phyloP scores from a whole-genome alignment of 1,140 invertebrate species.

The Drosophila azteca region DNA sequence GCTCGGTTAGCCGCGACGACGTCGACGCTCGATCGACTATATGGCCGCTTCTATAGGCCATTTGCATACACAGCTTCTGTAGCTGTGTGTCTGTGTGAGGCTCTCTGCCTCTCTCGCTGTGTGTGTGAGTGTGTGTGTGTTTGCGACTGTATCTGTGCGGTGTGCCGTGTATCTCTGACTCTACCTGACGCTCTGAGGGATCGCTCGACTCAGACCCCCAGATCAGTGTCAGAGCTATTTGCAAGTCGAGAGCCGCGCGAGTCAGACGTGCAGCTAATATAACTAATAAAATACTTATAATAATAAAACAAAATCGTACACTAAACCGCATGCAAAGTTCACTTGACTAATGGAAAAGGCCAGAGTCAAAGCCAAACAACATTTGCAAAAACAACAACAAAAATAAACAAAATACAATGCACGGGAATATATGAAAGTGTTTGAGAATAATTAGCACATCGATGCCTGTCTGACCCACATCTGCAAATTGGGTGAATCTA shows the following conservation, averaged over 20 bases:
- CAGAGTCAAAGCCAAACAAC: slow-evolving; percentile 42
- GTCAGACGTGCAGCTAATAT: slow-evolving; percentile 51
- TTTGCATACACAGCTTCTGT: slow-evolving; percentile 1
- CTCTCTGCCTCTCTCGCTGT: not conserved
- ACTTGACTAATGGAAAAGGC: slow-evolving; percentile 53
- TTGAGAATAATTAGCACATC: slow-evolving; percentile 38
- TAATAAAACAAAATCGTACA: too few relatives aligned
- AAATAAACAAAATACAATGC: slow-evolving; percentile 26
- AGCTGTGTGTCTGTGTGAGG: slow-evolving; percentile 16
- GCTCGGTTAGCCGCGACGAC: slow-evolving; percentile 63
- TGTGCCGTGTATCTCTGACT: slow-evolving; percentile 13
- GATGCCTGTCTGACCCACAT: slow-evolving; percentile 28
- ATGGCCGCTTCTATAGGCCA: not conserved
- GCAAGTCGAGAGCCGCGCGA: slow-evolving; percentile 64
- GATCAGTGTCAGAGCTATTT: slow-evolving; percentile 58
- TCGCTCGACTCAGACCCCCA: slow-evolving; percentile 36
- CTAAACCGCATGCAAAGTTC: slow-evolving; percentile 45
- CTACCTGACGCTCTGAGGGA: slow-evolving; percentile 48
- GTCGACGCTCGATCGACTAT: slow-evolving; percentile 59
- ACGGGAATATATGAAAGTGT: slow-evolving; percentile 13
- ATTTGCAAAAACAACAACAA: slow-evolving; percentile 5
- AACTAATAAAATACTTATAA: slow-evolving; percentile 3
- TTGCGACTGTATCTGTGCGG: too few relatives aligned
- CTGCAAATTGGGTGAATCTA: slow-evolving; percentile 45
- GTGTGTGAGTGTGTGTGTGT: too few relatives aligned